Evolutionary conservation across 2,888 invertebrate genomes (phyloP), one percentile per base, ranked within the genome.

Genomic region (Aphidoletes aphidimyza): DNA sequence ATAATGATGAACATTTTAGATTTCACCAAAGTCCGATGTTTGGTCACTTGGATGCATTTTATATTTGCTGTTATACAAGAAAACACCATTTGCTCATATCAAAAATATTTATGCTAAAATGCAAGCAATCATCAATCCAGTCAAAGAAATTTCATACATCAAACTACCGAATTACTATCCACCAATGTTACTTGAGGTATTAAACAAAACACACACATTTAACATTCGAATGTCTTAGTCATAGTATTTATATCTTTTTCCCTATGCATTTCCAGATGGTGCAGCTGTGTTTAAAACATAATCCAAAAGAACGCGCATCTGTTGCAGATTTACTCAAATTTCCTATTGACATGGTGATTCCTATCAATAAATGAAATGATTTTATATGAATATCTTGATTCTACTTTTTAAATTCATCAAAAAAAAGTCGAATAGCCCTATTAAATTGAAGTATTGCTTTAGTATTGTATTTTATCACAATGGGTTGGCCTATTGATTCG

Each of bases 31-130:
- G 88, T 96, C 98, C 78, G 98, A 99, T 90, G 97, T 99, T 84
- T 99, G 99, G 99, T 98, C 98, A 0, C 91, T 99, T 86, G 99
- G 99, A 34, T 98, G 98, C 89, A 99, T 99, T 88, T 92, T 99
- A 86, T 99, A 98, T 91, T 94, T 96, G 89, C 91, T 99, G 90
- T 93, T 97, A 59, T 98, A 97, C 89, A 95, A 96, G 0, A 92
- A 92, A 87, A 97, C 98, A 0, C 99, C 99, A 0, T 99, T 98
- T 90, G 94, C 95, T 59, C 94, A 97, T 89, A 93, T 97, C 86
- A 91, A 91, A 54, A 92, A 94, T 86, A 92, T 93, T 86, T 92
- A 93, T 89, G 92, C 93, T 54, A 97, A 97, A 90, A 91, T 96
- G 84, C 92, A 92, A 86, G 95, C 95, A 85, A 97, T 98, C 86